Percentiles rank a stretch among this genome's conserved stretches.
Conservation (phyloP, 2,797 vertebrate species). For the Parotocinclus haroldoi region DNA sequence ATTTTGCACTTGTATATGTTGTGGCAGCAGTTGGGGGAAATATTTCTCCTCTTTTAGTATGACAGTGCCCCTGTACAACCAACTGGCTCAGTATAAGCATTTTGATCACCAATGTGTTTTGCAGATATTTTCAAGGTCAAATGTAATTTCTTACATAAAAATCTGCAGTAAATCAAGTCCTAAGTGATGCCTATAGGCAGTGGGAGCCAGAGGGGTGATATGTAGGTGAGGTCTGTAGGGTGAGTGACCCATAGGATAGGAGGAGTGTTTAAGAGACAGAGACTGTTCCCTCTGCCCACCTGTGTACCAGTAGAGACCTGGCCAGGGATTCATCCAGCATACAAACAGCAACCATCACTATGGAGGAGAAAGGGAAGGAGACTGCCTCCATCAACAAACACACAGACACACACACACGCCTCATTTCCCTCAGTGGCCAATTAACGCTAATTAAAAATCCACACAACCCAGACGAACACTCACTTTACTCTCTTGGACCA, state of each 20-base stretch:
- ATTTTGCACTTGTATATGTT: too few species aligned
- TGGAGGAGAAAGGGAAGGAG: constrained; percentile 39
- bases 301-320: constrained; percentile 74
- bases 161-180: background rate
- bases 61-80: too few species aligned
- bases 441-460: constrained; percentile 74
- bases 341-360: constrained; percentile 49
- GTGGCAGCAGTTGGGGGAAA: too few species aligned
- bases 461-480: constrained; percentile 58
- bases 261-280: constrained; percentile 15
- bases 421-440: constrained; percentile 75
- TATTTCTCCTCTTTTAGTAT: too few species aligned
- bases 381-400: constrained; percentile 25
- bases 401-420: constrained; percentile 6
- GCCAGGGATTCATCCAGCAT: constrained; percentile 51
- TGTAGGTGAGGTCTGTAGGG: constrained; percentile 32
- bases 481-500: constrained; percentile 49
- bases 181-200: too few species aligned
- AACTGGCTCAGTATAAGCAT: too few species aligned
- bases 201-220: constrained; percentile 16
- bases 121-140: too few species aligned
- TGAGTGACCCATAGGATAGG: constrained; percentile 34
- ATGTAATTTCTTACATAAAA: too few species aligned
- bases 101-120: too few species aligned
- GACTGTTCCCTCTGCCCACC: constrained; percentile 63